Conservation (phyloP, 2,888 invertebrate genomes). For the Dermolepida albohirtum region DNA sequence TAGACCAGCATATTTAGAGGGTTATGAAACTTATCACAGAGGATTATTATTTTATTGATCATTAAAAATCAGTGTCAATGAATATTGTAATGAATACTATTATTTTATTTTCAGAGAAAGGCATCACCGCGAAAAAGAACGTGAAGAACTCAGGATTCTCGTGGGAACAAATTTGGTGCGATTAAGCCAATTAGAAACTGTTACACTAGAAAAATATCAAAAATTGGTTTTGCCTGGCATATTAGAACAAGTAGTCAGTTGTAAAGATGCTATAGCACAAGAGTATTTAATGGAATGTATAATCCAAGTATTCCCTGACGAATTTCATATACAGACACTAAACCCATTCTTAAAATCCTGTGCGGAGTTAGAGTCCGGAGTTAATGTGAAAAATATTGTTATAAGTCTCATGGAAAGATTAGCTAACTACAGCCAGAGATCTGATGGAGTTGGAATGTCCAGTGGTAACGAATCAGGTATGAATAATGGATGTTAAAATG, state of each 20-base stretch:
- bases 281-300: constrained; percentile 99
- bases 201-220: constrained; percentile 92
- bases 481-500: too few relatives aligned
- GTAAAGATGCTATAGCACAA: constrained; percentile 97
- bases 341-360: constrained; percentile 97
- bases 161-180: constrained; percentile 99
- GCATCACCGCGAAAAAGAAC: constrained; percentile 88
- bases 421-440: constrained; percentile 85
- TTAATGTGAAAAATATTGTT: constrained; percentile 98
- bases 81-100: too few relatives aligned
- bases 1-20: too few relatives aligned
- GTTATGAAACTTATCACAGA: too few relatives aligned
- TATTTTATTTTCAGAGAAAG: constrained; percentile 70
- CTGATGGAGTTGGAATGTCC: constrained; percentile 68
- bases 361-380: constrained; percentile 93
- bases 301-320: constrained; percentile 99
- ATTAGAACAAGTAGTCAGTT: constrained; percentile 97
- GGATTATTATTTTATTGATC: too few relatives aligned
- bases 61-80: too few relatives aligned
- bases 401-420: constrained; percentile 95
- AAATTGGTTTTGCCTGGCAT: constrained; percentile 94
- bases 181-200: constrained; percentile 93
- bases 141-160: constrained; percentile 93
- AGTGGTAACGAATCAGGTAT: constrained; percentile 43
- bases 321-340: constrained; percentile 96